Evolutionary conservation across 1,140 invertebrate genomes (phyloP).

Genomic region (Spodoptera frugiperda): DNA sequence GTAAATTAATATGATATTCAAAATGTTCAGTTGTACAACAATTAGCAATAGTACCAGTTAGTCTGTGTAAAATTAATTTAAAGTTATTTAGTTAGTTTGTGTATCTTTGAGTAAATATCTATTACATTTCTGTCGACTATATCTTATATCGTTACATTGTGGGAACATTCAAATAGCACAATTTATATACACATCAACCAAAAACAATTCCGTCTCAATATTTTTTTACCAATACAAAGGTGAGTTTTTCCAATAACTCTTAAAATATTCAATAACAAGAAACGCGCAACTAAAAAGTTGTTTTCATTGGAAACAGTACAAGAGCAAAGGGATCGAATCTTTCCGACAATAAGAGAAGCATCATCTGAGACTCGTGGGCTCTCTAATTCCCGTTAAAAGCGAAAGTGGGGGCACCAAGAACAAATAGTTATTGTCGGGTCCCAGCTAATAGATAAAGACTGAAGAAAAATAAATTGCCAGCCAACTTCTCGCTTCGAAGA

Average conservation of each 20-base stretch:
- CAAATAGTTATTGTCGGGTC: slow-evolving; percentile 69
- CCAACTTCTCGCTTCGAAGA: slow-evolving; percentile 33
- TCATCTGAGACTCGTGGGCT: slow-evolving; percentile 35
- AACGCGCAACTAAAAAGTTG: background rate
- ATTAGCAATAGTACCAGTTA: too few relatives aligned
- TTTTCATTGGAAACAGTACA: background rate
- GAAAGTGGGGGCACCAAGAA: slow-evolving; percentile 64
- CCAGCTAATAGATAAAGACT: slow-evolving; percentile 69
- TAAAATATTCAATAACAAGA: background rate
- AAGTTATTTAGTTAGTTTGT: too few relatives aligned
- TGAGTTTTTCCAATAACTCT: background rate
- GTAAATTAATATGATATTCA: too few relatives aligned
- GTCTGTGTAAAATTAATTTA: too few relatives aligned
- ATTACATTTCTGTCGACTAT: too few relatives aligned
- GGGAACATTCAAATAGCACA: too few relatives aligned
- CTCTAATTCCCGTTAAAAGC: slow-evolving; percentile 62
- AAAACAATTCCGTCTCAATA: too few relatives aligned
- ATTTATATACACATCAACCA: too few relatives aligned
- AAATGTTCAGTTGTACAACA: too few relatives aligned
- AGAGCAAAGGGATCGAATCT: slow-evolving; percentile 25
- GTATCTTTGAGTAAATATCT: too few relatives aligned
- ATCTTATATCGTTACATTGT: too few relatives aligned
- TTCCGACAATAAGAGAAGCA: background rate
- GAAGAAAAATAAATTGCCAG: slow-evolving; percentile 55
- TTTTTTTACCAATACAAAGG: too few relatives aligned